Conservation (phyloP, 2,113 vertebrate species). For the Oreotrochilus melanogaster region DNA sequence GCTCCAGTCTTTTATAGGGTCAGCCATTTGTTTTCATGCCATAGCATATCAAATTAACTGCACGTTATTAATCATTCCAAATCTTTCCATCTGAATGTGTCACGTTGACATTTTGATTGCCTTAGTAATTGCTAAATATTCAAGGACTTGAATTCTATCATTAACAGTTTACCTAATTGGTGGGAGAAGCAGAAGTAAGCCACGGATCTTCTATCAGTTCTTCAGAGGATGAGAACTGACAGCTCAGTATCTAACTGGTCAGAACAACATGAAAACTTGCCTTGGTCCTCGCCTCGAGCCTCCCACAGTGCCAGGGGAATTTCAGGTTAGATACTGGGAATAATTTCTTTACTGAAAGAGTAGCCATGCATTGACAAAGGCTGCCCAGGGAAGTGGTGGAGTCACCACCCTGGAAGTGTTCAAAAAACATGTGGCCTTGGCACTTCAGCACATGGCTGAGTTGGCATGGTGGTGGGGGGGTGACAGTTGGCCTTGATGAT, state of each 20-base stretch:
- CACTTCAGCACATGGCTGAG: too few species aligned
- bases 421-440: too few species aligned
- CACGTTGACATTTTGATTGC: conserved; percentile 11
- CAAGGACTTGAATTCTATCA: neutral
- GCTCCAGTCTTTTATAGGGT: neutral
- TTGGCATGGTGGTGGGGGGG: too few species aligned
- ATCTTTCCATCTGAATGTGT: neutral
- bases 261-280: neutral
- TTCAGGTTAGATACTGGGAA: too few species aligned
- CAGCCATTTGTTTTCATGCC: conserved; percentile 10
- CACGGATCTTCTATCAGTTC: neutral
- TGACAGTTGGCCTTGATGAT: too few species aligned
- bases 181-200: neutral
- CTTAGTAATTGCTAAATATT: neutral
- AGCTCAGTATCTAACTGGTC: neutral
- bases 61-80: neutral
- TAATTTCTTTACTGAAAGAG: too few species aligned
- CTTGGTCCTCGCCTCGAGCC: neutral
- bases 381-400: too few species aligned
- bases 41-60: neutral
- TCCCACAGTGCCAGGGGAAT: neutral
- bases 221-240: neutral
- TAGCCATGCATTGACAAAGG: too few species aligned
- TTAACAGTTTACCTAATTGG: neutral
- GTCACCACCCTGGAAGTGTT: too few species aligned